phyloP scores from a whole-genome alignment of 2,797 vertebrate genomes.

The Poecilia picta region DNA sequence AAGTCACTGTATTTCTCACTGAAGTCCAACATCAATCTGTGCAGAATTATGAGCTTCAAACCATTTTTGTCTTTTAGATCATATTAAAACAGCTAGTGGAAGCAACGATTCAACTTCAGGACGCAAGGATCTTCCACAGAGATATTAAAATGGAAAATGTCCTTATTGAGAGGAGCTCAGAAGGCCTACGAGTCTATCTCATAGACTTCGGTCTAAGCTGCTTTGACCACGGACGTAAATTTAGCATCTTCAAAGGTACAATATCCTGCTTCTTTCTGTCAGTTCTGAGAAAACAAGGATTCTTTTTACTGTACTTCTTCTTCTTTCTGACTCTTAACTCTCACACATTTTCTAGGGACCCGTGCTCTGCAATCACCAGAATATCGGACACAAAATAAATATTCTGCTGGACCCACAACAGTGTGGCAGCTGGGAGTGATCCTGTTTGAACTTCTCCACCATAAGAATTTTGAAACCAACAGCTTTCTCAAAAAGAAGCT shows the following conservation, averaged over 20 bases:
- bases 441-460: conserved; percentile 21
- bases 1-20: too few relatives aligned
- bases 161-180: background rate
- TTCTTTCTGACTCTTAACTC: background rate
- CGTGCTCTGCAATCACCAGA: background rate
- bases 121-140: background rate
- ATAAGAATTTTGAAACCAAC: background rate
- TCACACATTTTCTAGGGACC: background rate
- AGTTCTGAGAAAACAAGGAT: background rate
- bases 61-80: background rate
- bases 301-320: background rate
- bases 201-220: conserved; percentile 4
- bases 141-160: conserved; percentile 3
- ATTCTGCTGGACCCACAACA: conserved; percentile 14
- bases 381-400: background rate
- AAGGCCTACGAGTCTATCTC: background rate
- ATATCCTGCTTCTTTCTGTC: background rate
- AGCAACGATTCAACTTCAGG: background rate
- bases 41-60: background rate
- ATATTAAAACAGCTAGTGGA: background rate
- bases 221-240: background rate
- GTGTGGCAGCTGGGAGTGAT: conserved; percentile 32
- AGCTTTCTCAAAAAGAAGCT: background rate
- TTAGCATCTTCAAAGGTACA: background rate
- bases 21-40: background rate